phyloP scores from a whole-genome alignment of 2,888 invertebrate species.

The Polydesmus complanatus region DNA sequence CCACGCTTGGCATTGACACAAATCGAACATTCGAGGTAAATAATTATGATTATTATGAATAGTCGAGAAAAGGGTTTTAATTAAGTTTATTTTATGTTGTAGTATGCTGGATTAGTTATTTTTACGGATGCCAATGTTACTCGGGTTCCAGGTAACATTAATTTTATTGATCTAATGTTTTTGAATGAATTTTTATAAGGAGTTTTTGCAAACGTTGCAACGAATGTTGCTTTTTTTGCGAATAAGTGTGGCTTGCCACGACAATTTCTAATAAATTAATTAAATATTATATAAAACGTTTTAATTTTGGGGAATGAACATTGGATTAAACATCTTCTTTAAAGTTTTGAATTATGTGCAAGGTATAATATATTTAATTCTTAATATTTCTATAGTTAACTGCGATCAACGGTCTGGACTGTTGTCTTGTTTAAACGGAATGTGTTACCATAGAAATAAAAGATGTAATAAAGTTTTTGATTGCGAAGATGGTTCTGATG shows the following conservation, averaged over 20 bases:
- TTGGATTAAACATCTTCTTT: background rate
- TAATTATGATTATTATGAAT: background rate
- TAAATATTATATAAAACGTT: too few species aligned
- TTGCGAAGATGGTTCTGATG: conserved; percentile 75
- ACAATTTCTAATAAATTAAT: too few species aligned
- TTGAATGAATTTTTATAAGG: background rate
- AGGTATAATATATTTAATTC: background rate
- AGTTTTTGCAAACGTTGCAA: too few species aligned
- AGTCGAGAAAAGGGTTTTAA: too few species aligned
- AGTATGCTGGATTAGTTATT: conserved; percentile 64
- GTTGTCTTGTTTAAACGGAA: conserved; percentile 58
- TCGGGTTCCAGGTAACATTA: conserved; percentile 36
- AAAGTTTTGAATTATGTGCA: background rate
- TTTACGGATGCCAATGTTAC: conserved; percentile 66
- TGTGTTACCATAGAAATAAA: conserved; percentile 59
- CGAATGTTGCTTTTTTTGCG: too few species aligned
- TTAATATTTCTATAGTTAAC: conserved; percentile 24
- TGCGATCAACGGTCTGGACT: conserved; percentile 61
- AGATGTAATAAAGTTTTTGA: conserved; percentile 64
- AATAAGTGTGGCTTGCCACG: too few species aligned
- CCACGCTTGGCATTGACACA: conserved; percentile 82
- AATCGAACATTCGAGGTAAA: conserved; percentile 69
- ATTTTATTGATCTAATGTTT: conserved; percentile 40
- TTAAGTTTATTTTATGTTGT: conserved; percentile 18
- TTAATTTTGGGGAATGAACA: background rate